Base-by-base conservation (phyloP, 2,888 invertebrate genomes). In the Vandiemenella viatica region DNA sequence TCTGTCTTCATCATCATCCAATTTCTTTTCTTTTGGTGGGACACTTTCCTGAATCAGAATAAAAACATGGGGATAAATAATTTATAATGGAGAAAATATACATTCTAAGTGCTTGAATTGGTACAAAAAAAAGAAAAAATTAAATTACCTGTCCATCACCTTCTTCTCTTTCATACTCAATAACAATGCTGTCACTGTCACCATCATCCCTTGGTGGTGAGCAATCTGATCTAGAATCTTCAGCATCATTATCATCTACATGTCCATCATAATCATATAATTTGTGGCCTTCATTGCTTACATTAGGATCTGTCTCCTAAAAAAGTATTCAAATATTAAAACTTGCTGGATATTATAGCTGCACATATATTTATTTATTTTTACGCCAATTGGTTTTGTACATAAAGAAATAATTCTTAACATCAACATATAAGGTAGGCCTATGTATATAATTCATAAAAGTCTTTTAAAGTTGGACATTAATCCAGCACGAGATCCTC, bases 1-100 rank as follows among this genome's bases (percentile, higher is more conserved):
- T 38, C 89, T 75, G 63, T 96, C 96, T 63, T 95, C 93, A 61
- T 91, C 92, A 61, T 88, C 85, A 62, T 95, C 95, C 2, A 93
- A 77, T 56, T 85, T 79, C 55, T 82, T 80, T 50, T 77, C 76
- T 52, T 56, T 56, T 21, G 46, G 50, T 38, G 51, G 48, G 10
- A 43, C 50, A 46, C 52, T 50, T 44, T 54, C 52, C 52, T 52
- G 18, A 10, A 3, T 3, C n/a, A 10, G n/a, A 13, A 13, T 32
- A 32, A 2, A 32, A 32, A 8, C 37, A 46, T 19, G 37, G 13
- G 7, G 15, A 8, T 3, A 43, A 43, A 18, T 16, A 15, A 43
- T 7, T 42, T 13, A 2, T 1, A 3, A 21, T 22, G 18, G 6
- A 8, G 17, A 1, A 15, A 8, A 44, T 17, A 37, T 46, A 38